Base-by-base conservation (phyloP, 2,797 vertebrate genomes). In the Sternotherus odoratus region DNA sequence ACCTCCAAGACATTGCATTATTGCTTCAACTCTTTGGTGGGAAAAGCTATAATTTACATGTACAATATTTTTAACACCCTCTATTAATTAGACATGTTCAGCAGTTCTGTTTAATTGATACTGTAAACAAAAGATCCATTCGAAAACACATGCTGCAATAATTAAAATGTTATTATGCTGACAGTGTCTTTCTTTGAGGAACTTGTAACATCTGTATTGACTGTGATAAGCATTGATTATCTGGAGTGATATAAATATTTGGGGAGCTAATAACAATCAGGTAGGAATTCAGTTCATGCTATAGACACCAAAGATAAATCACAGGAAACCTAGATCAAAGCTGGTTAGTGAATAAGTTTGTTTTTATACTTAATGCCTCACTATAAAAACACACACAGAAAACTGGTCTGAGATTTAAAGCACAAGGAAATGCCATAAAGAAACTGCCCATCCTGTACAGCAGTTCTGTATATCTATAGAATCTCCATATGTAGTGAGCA, bases 271-370 rank as follows among this genome's bases (percentile, higher is more conserved):
- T 97, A 97, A 97, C 97, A 97, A 97, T 97, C 97, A 96, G 92
- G 92, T 97, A 96, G 97, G 92, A 95, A 96, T 97, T 97, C 97
- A 97, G 97, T 97, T 96, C 98, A 97, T 98, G 98, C 98, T 95
- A 98, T 98, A 98, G 98, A 98, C 97, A 98, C 98, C 97, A 94
- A 97, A 98, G 98, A 99, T 99, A 99, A 99, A 98, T 98, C 97
- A 97, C 99, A 99, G 99, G 99, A 99, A 99, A 98, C 69, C 85
- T 97, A 98, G 98, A 99, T 99, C 98, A 99, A 99, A 99, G 99
- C 95, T 49, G 86, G 88, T 96, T 94, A 97, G 98, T 97, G 97
- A 95, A 98, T 98, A 97, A 97, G 98, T 99, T 99, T 99, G 99
- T 99, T 99, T 99, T 99, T 97, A 97, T 98, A 97, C 98, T 98